A percentile compares a stretch with the other conserved stretches of the same genome.
These are phyloP conservation scores for Lucilia cuprina DNA, from an alignment of 1,140 invertebrate species.

Conservation along the genomic window DNA sequence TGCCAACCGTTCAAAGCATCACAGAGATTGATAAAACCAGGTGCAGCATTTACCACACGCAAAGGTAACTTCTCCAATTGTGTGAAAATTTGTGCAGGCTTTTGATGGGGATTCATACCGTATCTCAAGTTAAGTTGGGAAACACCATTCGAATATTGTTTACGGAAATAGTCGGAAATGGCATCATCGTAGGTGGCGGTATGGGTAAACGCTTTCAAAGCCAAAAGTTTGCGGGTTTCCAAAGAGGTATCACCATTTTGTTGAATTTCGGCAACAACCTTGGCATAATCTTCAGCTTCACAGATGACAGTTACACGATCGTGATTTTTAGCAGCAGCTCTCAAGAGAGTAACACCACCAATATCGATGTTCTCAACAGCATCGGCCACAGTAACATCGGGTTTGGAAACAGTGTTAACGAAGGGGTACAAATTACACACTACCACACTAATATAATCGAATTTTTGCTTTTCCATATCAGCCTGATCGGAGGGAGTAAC, in stretches of 20 bases:
- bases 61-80: conserved; percentile 83
- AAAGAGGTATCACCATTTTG: conserved; percentile 70
- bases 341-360: conserved; percentile 91
- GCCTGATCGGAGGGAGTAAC: conserved; percentile 78
- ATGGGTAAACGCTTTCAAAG: conserved; percentile 94
- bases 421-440: conserved; percentile 98
- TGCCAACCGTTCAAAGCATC: conserved; percentile 98
- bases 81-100: conserved; percentile 92
- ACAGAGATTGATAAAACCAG: conserved; percentile 93
- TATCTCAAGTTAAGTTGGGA: conserved; percentile 89
- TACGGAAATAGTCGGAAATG: conserved; percentile 95
- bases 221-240: conserved; percentile 77
- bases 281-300: conserved; percentile 89
- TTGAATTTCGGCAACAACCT: conserved; percentile 76
- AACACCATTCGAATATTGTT: conserved; percentile 80
- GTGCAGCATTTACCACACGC: conserved; percentile 91
- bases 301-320: conserved; percentile 93
- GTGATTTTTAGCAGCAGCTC: conserved; percentile 98
- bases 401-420: conserved; percentile 84
- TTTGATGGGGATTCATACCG: conserved; percentile 98
- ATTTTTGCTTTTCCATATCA: conserved; percentile 82
- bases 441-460: conserved; percentile 79
- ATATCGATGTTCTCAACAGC: conserved; percentile 99
- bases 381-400: conserved; percentile 82
- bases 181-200: conserved; percentile 93